Percentiles rank a stretch among this genome's conserved stretches.
These are phyloP conservation scores for Copsychus sechellarum DNA, from an alignment of 2,113 vertebrate species.

Conservation along the genomic window DNA sequence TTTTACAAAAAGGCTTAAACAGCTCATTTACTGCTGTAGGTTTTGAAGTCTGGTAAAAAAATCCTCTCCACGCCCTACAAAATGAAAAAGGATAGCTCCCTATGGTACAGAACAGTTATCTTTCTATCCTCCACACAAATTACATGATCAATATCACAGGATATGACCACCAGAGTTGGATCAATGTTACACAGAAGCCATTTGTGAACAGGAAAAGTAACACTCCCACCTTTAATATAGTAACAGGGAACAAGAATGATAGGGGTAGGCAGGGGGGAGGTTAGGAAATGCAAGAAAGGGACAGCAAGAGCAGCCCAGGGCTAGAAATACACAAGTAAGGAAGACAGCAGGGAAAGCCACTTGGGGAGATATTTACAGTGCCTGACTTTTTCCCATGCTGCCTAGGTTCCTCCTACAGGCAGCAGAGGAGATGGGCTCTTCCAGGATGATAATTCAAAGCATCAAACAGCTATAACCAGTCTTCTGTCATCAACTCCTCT, in stretches of 20 bases:
- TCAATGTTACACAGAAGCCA: neutral
- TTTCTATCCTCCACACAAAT: neutral
- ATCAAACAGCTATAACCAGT: constrained; percentile 2
- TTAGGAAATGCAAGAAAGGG: neutral
- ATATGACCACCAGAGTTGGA: neutral
- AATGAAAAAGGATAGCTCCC: neutral
- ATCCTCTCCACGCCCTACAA: neutral
- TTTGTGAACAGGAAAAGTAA: neutral
- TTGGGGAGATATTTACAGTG: neutral
- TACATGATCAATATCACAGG: neutral
- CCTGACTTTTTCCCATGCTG: neutral
- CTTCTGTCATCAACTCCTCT: constrained; percentile 18
- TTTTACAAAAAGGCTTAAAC: neutral
- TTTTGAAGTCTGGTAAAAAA: neutral
- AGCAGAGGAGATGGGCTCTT: neutral
- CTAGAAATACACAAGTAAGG: neutral
- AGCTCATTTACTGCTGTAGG: neutral
- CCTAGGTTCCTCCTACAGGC: neutral
- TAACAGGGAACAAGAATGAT: neutral
- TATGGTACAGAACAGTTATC: neutral
- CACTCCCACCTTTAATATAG: neutral
- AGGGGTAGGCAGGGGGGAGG: neutral
- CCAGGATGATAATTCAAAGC: neutral
- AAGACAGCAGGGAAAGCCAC: neutral
- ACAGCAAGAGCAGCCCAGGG: neutral